Evolutionary conservation across 2,113 vertebrate genomes (phyloP).

Genomic region (Pan troglodytes): NHGRI_mPanTro3-v2.1_pri NC_072404.2:74918501-74919000

Average conservation of each 20-base stretch:
- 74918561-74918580: no score
- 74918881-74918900: not conserved
- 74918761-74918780: not conserved
- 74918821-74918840: not conserved
- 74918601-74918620: no score
- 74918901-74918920: not conserved
- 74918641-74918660: no score
- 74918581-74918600: no score
- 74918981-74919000: not conserved
- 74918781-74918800: not conserved
- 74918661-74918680: fast-evolving
- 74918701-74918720: no score
- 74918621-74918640: no score
- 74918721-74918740: not conserved
- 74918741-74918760: not conserved
- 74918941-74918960: not conserved
- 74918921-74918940: not conserved
- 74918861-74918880: not conserved
- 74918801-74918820: not conserved
- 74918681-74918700: no score
- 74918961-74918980: not conserved
- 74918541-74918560: no score
- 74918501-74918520: no score
- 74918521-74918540: no score
- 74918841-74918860: not conserved